A percentile compares a stretch with the other conserved stretches of the same genome.
phyloP scores from a whole-genome alignment of 1,140 invertebrate genomes.

The Mycetomoellerius zeteki region DNA sequence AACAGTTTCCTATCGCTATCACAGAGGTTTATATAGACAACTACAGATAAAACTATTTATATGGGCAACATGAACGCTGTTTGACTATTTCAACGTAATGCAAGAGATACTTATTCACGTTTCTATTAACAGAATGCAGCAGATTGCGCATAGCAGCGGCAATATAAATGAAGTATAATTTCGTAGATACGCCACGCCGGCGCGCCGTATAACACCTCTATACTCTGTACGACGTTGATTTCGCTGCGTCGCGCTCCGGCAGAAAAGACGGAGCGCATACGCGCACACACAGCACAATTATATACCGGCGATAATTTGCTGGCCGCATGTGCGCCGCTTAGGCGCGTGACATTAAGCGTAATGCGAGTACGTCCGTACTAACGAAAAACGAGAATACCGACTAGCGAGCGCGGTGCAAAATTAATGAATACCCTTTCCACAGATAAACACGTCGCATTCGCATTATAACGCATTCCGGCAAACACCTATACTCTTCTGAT shows the following conservation, averaged over 20 bases:
- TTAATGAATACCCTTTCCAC: conserved; percentile 28
- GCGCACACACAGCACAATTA: conserved; percentile 65
- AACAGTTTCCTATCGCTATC: neutral
- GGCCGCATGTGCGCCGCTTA: conserved; percentile 53
- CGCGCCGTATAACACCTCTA: conserved; percentile 55
- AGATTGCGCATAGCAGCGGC: neutral
- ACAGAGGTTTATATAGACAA: neutral
- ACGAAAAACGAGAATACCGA: conserved; percentile 74
- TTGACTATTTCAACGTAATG: conserved; percentile 19
- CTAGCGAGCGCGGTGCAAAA: conserved; percentile 37
- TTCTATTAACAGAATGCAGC: conserved; percentile 47
- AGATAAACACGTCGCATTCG: conserved; percentile 16
- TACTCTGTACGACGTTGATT: conserved; percentile 67
- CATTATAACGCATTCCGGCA: neutral
- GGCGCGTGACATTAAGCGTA: conserved; percentile 74
- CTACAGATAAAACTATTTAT: conserved; percentile 7
- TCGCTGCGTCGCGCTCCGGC: conserved; percentile 53
- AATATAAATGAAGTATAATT: conserved; percentile 66
- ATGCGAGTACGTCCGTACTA: conserved; percentile 75
- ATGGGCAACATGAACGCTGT: neutral
- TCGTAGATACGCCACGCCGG: conserved; percentile 64
- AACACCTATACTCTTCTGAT: neutral
- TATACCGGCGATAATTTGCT: conserved; percentile 62
- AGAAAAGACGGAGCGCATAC: conserved; percentile 51
- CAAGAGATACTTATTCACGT: conserved; percentile 11